These are phyloP conservation scores for Sinotaia quadrata DNA, from an alignment of 2,888 invertebrate genomes.

Conservation along the genomic window DNA sequence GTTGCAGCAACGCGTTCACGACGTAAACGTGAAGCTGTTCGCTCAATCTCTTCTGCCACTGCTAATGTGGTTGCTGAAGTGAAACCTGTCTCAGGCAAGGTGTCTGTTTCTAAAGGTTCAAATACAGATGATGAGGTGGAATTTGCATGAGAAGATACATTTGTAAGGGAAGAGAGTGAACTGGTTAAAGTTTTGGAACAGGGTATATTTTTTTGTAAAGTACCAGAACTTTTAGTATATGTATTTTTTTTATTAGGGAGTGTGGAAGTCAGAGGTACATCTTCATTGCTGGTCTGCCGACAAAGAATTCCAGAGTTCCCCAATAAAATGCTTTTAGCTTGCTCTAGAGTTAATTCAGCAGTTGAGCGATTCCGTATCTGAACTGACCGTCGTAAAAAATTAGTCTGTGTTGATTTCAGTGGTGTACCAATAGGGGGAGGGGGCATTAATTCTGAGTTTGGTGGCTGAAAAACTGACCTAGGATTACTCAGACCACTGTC, in stretches of 20 bases:
- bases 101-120: conserved; percentile 15
- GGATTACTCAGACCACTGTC: background rate
- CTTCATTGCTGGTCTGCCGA: conserved; percentile 25
- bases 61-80: conserved; percentile 30
- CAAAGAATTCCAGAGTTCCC: conserved; percentile 61
- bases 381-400: conserved; percentile 11
- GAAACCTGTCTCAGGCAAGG: conserved; percentile 15
- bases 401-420: background rate
- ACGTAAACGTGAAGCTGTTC: conserved; percentile 50
- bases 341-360: conserved; percentile 57
- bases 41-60: conserved; percentile 49
- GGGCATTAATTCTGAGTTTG: conserved; percentile 28
- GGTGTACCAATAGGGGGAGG: conserved; percentile 28
- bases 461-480: background rate
- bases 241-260: background rate
- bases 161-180: background rate
- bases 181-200: background rate
- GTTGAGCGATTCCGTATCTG: conserved; percentile 32
- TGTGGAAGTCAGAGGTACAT: background rate
- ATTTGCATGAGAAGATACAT: conserved; percentile 18
- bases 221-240: background rate
- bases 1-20: conserved; percentile 26
- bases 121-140: conserved; percentile 26
- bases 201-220: background rate
- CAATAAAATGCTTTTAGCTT: conserved; percentile 61